Conservation (phyloP, 2,888 invertebrate species). For the Lottia gigantea region DNA sequence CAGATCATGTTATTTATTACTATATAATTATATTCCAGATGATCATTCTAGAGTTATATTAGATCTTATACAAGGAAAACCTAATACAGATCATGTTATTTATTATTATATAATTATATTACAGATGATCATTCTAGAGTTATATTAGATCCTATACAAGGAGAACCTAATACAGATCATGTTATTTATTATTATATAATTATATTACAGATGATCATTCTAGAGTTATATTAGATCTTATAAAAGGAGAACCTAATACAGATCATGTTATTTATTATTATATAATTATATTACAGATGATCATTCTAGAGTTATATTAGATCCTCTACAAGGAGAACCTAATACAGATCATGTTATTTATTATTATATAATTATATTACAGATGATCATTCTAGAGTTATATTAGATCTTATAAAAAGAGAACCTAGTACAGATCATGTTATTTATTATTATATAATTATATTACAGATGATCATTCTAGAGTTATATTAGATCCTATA, state of each 20-base stretch:
- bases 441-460: constrained; percentile 57
- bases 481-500: constrained; percentile 53
- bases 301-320: constrained; percentile 57
- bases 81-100: constrained; percentile 56
- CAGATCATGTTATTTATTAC: constrained; percentile 61
- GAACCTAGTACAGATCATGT: constrained; percentile 59
- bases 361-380: constrained; percentile 18
- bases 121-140: constrained; percentile 63
- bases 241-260: constrained; percentile 51
- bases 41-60: constrained; percentile 60
- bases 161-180: constrained; percentile 57
- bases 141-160: constrained; percentile 47
- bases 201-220: constrained; percentile 58
- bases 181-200: constrained; percentile 34
- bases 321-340: constrained; percentile 50
- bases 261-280: constrained; percentile 51
- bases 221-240: constrained; percentile 52
- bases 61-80: constrained; percentile 49
- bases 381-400: constrained; percentile 63
- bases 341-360: constrained; percentile 55
- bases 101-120: not conserved
- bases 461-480: constrained; percentile 59
- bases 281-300: constrained; percentile 47
- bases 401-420: constrained; percentile 48
- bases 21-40: constrained; percentile 53